Evolutionary conservation across 2,113 vertebrate species (phyloP).

Genomic region (Dolichotis patagonum): DNA sequence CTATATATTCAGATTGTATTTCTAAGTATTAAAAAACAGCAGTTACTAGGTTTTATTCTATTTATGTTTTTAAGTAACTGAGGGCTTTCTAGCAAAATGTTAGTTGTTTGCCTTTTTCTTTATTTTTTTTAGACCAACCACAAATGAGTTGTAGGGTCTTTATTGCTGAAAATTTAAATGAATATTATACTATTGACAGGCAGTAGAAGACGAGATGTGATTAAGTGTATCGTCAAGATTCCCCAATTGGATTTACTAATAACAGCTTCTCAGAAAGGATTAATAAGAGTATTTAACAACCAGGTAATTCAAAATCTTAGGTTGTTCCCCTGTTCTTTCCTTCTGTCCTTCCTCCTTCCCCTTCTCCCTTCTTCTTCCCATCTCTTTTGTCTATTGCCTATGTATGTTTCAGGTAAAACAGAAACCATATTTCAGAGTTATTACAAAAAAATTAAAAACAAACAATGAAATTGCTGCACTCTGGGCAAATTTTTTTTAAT

Average conservation of each 20-base stretch:
- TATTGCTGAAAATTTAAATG: neutral
- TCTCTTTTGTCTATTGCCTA: neutral
- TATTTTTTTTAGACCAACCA: neutral
- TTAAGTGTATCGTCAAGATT: constrained; percentile 85
- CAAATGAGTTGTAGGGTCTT: constrained; percentile 25
- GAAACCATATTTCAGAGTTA: neutral
- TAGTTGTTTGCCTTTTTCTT: neutral
- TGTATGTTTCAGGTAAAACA: neutral
- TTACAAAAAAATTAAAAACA: neutral
- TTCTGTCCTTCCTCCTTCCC: accelerated
- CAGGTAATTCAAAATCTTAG: constrained; percentile 51
- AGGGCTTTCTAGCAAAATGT: neutral
- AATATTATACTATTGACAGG: constrained; percentile 73
- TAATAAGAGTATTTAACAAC: constrained; percentile 83
- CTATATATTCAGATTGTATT: neutral
- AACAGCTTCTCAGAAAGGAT: constrained; percentile 86
- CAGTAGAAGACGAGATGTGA: constrained; percentile 84
- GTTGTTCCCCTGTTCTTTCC: neutral
- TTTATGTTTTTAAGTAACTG: constrained; percentile 28
- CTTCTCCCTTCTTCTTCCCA: neutral
- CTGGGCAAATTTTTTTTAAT: too few relatives aligned
- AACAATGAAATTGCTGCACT: neutral
- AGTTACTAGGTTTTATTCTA: neutral
- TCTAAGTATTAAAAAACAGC: neutral
- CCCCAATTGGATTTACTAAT: constrained; percentile 83